Percentiles rank a stretch among this genome's conserved stretches.
phyloP scores from a whole-genome alignment of 2,113 vertebrate genomes.

The Plecturocebus donacophilus region DNA sequence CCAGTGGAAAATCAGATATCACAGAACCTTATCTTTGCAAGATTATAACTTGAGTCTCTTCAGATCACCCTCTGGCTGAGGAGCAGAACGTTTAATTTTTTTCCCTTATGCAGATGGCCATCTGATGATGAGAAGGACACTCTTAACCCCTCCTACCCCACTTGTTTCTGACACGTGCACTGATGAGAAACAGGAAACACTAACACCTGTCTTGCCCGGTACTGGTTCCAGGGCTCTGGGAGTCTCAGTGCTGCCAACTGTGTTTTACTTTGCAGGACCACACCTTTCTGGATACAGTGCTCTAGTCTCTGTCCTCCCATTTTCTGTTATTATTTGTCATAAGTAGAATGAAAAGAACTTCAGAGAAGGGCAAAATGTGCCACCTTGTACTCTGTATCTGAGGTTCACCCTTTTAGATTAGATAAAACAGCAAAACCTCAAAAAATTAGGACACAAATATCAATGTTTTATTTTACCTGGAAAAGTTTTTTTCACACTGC shows the following conservation, averaged over 20 bases:
- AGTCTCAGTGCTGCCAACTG: not conserved
- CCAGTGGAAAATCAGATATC: not conserved
- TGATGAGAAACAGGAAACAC: not conserved
- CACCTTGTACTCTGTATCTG: not conserved
- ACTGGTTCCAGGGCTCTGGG: too few species aligned
- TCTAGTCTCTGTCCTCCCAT: not conserved
- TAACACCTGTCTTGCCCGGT: accelerated
- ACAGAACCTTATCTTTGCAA: not conserved
- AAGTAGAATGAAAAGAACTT: not conserved
- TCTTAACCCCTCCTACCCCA: not conserved
- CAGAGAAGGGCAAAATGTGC: not conserved
- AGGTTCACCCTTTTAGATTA: not conserved
- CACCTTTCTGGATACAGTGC: not conserved
- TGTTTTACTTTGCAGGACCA: not conserved
- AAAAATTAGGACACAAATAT: not conserved
- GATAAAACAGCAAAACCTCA: not conserved
- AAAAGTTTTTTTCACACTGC: not conserved
- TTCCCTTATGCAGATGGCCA: not conserved
- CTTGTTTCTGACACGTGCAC: not conserved
- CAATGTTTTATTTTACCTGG: not conserved
- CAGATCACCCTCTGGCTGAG: not conserved
- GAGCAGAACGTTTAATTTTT: not conserved
- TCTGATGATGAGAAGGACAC: too few species aligned
- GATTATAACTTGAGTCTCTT: not conserved
- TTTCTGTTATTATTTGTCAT: not conserved